phyloP scores from a whole-genome alignment of 2,888 invertebrate genomes.

The Scrobipalpa costella region DNA sequence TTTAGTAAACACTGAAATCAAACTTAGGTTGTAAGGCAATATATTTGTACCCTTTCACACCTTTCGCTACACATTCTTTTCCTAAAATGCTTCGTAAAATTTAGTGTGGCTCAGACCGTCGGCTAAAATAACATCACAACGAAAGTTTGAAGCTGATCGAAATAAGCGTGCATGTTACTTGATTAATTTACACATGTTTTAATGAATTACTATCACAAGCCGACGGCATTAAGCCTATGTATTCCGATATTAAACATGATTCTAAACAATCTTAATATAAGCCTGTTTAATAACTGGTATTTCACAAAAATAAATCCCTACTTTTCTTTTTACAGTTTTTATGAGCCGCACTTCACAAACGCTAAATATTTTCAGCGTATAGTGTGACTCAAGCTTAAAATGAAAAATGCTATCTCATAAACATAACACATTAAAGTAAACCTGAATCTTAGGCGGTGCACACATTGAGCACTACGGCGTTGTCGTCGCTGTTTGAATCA shows the following conservation, averaged over 20 bases:
- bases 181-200: neutral
- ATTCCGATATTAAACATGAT: conserved; percentile 14
- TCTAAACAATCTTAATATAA: conserved; percentile 9
- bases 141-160: neutral
- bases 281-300: conserved; percentile 5
- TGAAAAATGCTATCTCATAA: conserved; percentile 15
- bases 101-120: neutral
- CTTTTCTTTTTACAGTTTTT: conserved; percentile 6
- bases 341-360: conserved; percentile 14
- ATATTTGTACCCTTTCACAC: conserved; percentile 6
- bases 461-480: no score
- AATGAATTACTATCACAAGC: conserved; percentile 18
- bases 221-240: conserved; percentile 6
- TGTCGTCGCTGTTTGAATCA: no score
- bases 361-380: neutral
- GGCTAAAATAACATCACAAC: neutral
- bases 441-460: no score
- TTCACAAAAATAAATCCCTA: neutral
- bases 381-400: neutral
- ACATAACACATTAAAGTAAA: neutral
- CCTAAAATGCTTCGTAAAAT: conserved; percentile 3
- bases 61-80: neutral
- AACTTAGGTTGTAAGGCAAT: neutral
- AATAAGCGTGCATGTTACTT: neutral
- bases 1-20: neutral